Conservation (phyloP, 2,113 vertebrate genomes). For the Procavia capensis region DNA sequence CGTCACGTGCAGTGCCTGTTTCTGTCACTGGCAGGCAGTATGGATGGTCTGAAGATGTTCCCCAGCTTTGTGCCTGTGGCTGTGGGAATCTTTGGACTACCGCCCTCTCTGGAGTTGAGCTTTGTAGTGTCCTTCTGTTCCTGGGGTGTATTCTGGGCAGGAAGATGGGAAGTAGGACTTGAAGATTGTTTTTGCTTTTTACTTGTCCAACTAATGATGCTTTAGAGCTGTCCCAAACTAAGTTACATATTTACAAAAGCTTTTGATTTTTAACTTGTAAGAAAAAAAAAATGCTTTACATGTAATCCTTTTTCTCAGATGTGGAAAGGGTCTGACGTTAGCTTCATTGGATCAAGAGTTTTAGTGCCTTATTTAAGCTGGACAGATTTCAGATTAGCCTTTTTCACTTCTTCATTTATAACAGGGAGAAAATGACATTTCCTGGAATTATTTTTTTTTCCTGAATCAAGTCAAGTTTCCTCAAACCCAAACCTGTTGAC, state of each 20-base stretch:
- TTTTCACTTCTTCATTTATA: constrained; percentile 16
- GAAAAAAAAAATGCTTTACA: constrained; percentile 33
- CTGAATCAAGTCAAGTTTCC: constrained; percentile 27
- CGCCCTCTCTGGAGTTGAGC: constrained; percentile 25
- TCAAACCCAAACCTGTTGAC: background rate
- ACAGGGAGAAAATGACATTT: constrained; percentile 28
- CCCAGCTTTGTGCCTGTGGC: background rate
- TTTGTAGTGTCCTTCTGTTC: constrained; percentile 14
- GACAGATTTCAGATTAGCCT: constrained; percentile 43
- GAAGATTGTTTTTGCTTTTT: constrained; percentile 61
- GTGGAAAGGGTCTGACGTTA: constrained; percentile 53
- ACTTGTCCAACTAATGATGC: constrained; percentile 52
- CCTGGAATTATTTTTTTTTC: background rate
- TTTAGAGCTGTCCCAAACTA: constrained; percentile 51
- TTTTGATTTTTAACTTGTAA: constrained; percentile 52
- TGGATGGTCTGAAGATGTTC: background rate
- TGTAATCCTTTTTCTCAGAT: constrained; percentile 17
- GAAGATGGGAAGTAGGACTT: constrained; percentile 29
- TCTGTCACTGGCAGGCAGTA: background rate
- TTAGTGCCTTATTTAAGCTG: constrained; percentile 46
- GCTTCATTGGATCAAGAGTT: constrained; percentile 54
- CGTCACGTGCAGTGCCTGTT: background rate
- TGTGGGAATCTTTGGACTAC: constrained; percentile 37
- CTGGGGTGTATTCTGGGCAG: constrained; percentile 40
- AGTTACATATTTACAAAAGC: constrained; percentile 59